phyloP scores from a whole-genome alignment of 2,113 vertebrate species.

The Plestiodon gilberti region DNA sequence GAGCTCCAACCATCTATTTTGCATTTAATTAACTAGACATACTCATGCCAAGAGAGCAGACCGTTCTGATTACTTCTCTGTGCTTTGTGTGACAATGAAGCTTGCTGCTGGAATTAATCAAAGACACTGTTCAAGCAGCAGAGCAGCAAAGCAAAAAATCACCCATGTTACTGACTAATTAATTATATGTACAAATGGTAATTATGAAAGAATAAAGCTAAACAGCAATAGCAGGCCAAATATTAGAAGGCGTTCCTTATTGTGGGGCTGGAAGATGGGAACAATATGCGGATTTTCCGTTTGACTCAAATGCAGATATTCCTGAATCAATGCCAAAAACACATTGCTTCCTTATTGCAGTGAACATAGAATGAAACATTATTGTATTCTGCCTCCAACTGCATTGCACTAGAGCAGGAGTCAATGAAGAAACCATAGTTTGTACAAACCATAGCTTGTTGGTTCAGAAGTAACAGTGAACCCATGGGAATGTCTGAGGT shows the following conservation, averaged over 20 bases:
- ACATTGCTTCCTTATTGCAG: background rate
- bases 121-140: constrained; percentile 22
- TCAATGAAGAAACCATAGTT: background rate
- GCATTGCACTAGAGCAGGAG: background rate
- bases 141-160: constrained; percentile 46
- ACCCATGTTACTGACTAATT: constrained; percentile 51
- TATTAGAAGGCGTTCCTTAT: constrained; percentile 6
- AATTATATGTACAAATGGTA: constrained; percentile 63
- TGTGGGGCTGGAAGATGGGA: background rate
- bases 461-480: too few species aligned
- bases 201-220: constrained; percentile 67
- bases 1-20: too few species aligned
- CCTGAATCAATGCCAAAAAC: constrained; percentile 22
- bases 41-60: constrained; percentile 22
- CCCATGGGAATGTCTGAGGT: too few species aligned
- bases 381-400: background rate
- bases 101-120: constrained; percentile 58
- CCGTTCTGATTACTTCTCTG: background rate
- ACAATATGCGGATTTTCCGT: constrained; percentile 19
- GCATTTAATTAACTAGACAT: background rate
- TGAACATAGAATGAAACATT: background rate
- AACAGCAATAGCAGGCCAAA: constrained; percentile 39
- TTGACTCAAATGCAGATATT: constrained; percentile 5
- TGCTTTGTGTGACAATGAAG: background rate
- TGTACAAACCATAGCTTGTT: background rate